A percentile compares a stretch with the other conserved stretches of the same genome.
Evolutionary conservation across 2,113 vertebrate species (phyloP).

Genomic region (Mellivora capensis): DNA sequence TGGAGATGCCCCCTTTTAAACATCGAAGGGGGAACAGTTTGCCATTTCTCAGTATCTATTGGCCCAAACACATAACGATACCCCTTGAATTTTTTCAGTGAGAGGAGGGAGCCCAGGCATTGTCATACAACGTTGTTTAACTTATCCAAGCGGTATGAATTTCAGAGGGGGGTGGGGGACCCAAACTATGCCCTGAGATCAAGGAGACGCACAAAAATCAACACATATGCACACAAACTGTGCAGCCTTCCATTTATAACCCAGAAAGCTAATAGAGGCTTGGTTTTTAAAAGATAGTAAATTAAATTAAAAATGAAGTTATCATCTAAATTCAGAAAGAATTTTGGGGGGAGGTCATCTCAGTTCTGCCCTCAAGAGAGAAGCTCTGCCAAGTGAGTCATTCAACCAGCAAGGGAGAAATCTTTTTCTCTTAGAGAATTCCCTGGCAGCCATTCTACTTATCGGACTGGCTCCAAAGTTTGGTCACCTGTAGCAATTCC

Average conservation of each 20-base stretch:
- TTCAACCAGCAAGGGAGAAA: background rate
- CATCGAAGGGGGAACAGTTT: background rate
- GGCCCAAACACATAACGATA: background rate
- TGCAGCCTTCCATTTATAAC: background rate
- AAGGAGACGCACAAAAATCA: background rate
- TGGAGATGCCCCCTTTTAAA: background rate
- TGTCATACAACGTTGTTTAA: background rate
- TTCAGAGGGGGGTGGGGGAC: fast-evolving
- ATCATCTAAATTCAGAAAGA: background rate
- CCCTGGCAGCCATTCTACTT: background rate
- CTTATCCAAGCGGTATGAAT: background rate
- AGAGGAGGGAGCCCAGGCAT: background rate
- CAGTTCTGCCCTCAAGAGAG: background rate
- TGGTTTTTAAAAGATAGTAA: background rate
- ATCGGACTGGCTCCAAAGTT: background rate
- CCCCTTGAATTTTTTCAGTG: background rate
- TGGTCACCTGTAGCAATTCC: background rate
- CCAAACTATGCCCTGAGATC: background rate
- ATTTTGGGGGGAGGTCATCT: background rate
- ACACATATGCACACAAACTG: background rate
- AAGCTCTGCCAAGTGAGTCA: background rate
- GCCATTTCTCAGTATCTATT: background rate
- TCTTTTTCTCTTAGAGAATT: background rate
- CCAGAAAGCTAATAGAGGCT: background rate
- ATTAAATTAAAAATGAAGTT: background rate